These are phyloP conservation scores for Lucilia sericata DNA, from an alignment of 1,140 invertebrate genomes.

Conservation along the genomic window DNA sequence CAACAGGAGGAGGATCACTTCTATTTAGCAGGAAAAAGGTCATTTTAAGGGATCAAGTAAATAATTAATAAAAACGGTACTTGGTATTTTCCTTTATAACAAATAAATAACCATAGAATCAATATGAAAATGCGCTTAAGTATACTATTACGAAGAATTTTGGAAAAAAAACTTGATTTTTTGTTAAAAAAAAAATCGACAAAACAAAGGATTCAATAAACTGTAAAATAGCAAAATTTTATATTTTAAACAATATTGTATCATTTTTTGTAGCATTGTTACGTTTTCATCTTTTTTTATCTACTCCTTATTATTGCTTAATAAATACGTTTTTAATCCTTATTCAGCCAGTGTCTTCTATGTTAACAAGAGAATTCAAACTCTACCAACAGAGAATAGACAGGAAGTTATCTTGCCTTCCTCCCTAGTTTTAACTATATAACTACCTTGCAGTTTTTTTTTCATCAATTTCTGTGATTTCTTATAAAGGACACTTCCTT, in stretches of 20 bases:
- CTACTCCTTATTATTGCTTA: background rate
- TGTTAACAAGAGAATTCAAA: background rate
- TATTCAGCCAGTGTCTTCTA: background rate
- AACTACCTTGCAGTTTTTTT: background rate
- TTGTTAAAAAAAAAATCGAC: background rate
- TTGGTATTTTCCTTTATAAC: background rate
- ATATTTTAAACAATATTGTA: background rate
- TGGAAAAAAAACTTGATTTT: background rate
- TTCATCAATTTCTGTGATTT: background rate
- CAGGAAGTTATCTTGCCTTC: background rate
- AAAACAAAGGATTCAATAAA: slow-evolving; percentile 31
- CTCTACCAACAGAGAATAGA: background rate
- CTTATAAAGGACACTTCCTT: background rate
- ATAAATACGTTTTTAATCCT: background rate
- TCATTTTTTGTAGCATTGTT: background rate
- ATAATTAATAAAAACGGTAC: slow-evolving; percentile 7
- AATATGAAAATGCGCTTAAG: background rate
- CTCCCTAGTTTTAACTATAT: no score
- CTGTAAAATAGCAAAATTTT: slow-evolving; percentile 28
- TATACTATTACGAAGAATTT: background rate
- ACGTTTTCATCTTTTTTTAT: background rate
- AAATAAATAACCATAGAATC: background rate
- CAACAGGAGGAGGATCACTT: background rate
- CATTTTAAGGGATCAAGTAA: slow-evolving; percentile 4
- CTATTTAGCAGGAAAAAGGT: slow-evolving; percentile 15